Conservation (phyloP, 2,113 vertebrate species). For the Ailuropoda melanoleuca region DNA sequence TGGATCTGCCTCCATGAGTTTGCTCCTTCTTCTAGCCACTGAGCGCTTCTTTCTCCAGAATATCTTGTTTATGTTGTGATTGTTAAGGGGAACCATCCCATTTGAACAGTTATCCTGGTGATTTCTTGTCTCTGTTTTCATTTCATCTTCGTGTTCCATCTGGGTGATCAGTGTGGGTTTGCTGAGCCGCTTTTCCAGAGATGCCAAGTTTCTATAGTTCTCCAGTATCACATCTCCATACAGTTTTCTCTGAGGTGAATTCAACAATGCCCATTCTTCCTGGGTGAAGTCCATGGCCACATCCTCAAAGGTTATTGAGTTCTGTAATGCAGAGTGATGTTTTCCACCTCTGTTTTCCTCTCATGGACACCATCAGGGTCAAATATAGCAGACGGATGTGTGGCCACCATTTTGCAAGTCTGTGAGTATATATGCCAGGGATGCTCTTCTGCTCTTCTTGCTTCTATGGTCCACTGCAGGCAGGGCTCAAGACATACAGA, state of each 20-base stretch:
- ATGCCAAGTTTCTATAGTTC: neutral
- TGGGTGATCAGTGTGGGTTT: neutral
- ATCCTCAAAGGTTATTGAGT: constrained; percentile 21
- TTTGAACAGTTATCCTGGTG: neutral
- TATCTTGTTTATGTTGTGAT: neutral
- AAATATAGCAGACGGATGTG: neutral
- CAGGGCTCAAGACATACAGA: neutral
- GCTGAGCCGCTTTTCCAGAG: neutral
- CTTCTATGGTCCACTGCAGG: neutral
- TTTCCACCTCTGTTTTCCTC: neutral
- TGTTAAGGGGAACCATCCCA: neutral
- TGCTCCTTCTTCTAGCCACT: neutral
- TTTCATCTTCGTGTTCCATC: neutral
- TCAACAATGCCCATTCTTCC: neutral
- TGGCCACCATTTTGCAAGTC: neutral
- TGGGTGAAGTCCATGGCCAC: neutral
- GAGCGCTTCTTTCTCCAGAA: neutral
- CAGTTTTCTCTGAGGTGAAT: neutral
- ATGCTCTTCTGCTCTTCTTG: neutral
- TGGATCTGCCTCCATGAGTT: neutral
- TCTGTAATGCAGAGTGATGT: neutral
- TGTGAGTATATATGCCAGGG: no score
- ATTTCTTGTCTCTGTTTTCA: neutral
- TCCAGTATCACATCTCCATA: constrained; percentile 17
- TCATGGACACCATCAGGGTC: neutral